A percentile compares a stretch with the other conserved stretches of the same genome.
Evolutionary conservation across 2,888 invertebrate species (phyloP).

Genomic region (Omphaloscelis lunosa): DNA sequence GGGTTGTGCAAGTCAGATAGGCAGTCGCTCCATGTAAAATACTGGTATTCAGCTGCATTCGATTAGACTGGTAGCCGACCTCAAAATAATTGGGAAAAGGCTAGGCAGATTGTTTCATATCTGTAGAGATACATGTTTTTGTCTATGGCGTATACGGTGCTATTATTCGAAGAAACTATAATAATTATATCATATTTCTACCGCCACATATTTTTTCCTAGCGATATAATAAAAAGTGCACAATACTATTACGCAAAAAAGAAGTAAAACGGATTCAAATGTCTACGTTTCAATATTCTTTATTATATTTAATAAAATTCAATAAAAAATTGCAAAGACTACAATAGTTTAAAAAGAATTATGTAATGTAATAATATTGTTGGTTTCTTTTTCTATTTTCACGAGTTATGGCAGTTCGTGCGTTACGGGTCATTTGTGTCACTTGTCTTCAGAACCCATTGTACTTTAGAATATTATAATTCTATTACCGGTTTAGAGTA

Average conservation of each 20-base stretch:
- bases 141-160: no score
- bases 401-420: slow-evolving; percentile 57
- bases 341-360: slow-evolving; percentile 32
- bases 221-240: neutral
- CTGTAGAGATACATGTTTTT: no score
- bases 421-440: slow-evolving; percentile 64
- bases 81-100: no score
- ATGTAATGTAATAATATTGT: slow-evolving; percentile 43
- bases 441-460: slow-evolving; percentile 39
- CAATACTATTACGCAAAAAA: slow-evolving; percentile 2
- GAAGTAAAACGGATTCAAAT: slow-evolving; percentile 3
- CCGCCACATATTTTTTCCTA: neutral
- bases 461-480: slow-evolving; percentile 24
- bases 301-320: slow-evolving; percentile 32
- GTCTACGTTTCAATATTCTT: slow-evolving; percentile 8
- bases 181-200: neutral
- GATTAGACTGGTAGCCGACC: no score
- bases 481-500: slow-evolving; percentile 17
- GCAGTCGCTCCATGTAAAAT: no score
- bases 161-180: neutral
- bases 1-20: no score
- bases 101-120: no score
- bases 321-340: slow-evolving; percentile 39
- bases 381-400: slow-evolving; percentile 34
- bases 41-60: no score